phyloP scores from a whole-genome alignment of 2,113 vertebrate species.

The Cololabis saira region DNA sequence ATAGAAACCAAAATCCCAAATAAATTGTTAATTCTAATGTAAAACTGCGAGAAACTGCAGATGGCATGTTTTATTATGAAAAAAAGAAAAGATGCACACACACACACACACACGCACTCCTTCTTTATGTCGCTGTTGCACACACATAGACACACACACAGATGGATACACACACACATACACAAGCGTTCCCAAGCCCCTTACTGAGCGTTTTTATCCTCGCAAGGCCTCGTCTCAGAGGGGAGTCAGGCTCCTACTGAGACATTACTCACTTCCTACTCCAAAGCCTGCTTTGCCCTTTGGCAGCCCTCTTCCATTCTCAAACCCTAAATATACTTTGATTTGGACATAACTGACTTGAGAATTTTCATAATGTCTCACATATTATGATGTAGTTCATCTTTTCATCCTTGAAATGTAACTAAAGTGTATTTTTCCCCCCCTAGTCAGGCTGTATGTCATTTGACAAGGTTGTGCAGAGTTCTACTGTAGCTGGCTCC shows the following conservation, averaged over 20 bases:
- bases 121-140: slow-evolving; percentile 35
- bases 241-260: slow-evolving; percentile 80
- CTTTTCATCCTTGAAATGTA: not conserved
- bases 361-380: slow-evolving; percentile 30
- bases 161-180: slow-evolving; percentile 23
- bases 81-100: slow-evolving; percentile 15
- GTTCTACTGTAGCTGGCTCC: slow-evolving; percentile 21
- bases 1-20: slow-evolving; percentile 16
- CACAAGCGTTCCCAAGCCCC: slow-evolving; percentile 75
- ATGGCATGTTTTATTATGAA: slow-evolving; percentile 22
- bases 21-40: slow-evolving; percentile 11
- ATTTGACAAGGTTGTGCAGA: slow-evolving; percentile 1
- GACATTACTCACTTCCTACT: slow-evolving; percentile 73
- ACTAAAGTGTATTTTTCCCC: slow-evolving; percentile 6
- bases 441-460: not conserved
- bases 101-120: slow-evolving; percentile 15
- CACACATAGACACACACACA: slow-evolving; percentile 44
- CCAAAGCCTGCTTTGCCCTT: slow-evolving; percentile 70
- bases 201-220: slow-evolving; percentile 77
- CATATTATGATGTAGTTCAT: slow-evolving; percentile 25
- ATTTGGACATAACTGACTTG: slow-evolving; percentile 58
- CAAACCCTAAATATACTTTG: slow-evolving; percentile 57
- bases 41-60: slow-evolving; percentile 20
- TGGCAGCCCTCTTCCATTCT: slow-evolving; percentile 75
- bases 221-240: slow-evolving; percentile 73